Conservation (phyloP, 2,888 invertebrate species). For the Drosophila recens region DNA sequence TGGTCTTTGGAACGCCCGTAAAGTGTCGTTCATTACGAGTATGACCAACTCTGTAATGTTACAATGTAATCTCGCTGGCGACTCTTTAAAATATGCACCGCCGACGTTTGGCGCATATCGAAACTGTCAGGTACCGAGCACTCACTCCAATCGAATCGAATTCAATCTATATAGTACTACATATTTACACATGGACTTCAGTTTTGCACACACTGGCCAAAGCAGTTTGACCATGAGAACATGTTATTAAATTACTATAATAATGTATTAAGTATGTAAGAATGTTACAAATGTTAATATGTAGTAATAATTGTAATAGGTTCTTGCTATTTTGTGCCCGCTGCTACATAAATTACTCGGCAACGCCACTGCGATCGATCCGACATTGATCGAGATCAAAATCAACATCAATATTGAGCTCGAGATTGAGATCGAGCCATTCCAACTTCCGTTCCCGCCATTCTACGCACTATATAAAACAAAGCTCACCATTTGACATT, state of each 20-base stretch:
- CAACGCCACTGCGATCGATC: slow-evolving; percentile 20
- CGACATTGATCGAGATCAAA: slow-evolving; percentile 44
- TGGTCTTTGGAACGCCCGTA: slow-evolving; percentile 61
- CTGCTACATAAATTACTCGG: slow-evolving; percentile 57
- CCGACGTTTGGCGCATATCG: slow-evolving; percentile 37
- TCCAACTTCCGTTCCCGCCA: slow-evolving; percentile 45
- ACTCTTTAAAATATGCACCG: slow-evolving; percentile 76
- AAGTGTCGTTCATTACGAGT: slow-evolving; percentile 67
- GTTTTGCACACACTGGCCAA: slow-evolving; percentile 21
- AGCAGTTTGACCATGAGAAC: slow-evolving; percentile 84
- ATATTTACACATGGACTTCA: slow-evolving; percentile 16
- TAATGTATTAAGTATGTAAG: slow-evolving; percentile 81
- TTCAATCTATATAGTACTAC: slow-evolving; percentile 18
- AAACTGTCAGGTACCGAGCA: slow-evolving; percentile 45
- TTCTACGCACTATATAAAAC: slow-evolving; percentile 44
- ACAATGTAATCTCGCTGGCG: slow-evolving; percentile 70
- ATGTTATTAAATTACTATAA: slow-evolving; percentile 83
- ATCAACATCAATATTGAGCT: background rate
- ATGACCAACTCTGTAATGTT: slow-evolving; percentile 54
- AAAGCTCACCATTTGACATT: slow-evolving; percentile 64
- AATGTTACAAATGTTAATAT: slow-evolving; percentile 82
- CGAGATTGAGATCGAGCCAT: background rate
- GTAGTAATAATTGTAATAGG: slow-evolving; percentile 80
- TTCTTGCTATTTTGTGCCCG: slow-evolving; percentile 44
- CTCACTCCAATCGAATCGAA: slow-evolving; percentile 43